Base-by-base conservation (phyloP, 2,888 invertebrate species). In the Pachycephus smyrnensis region DNA sequence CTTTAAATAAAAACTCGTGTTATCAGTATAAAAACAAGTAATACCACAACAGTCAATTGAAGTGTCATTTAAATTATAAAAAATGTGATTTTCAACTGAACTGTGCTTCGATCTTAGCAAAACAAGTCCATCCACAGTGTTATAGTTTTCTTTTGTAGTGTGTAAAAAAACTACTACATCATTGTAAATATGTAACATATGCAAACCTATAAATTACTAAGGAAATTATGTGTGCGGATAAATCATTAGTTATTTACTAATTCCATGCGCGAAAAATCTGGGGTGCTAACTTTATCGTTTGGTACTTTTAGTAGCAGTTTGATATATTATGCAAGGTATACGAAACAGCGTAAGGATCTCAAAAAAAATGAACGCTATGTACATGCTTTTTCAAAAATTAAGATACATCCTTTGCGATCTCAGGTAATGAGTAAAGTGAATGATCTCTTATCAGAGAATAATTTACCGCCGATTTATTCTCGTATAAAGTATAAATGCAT, bases 341-440 rank as follows among this genome's bases (percentile, higher is more conserved):
- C 9, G 55, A 55, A 55, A 55, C 55, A 55, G 55, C 15, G 55
- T 9, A 15, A 55, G 23, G 55, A 23, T 55, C 55, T 55, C 9
- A 9, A 55, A 6, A 55, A 55, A 55, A 55, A 15, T 55, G 23
- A 55, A 55, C 15, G 55, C 55, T 23, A 55, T 55, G 55, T 55
- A 55, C 55, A 23, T 55, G 55, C 55, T 55, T 55, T 23, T 15
- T 55, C 9, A 9, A 55, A 55, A 55, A 23, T 80, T 73, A 76
- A 73, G 79, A 79, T 76, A 76, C 69, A 75, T 77, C 76, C 73
- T 76, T 80, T 81, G 82, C 79, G 79, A 85, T 84, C 81, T 84
- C 85, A 83, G 82, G 75, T 81, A 79, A 79, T 73, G 55, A 33
- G 76, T 81, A 82, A 75, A 35, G 73, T 76, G 69, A 30, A 73